A percentile compares a stretch with the other conserved stretches of the same genome.
These are phyloP conservation scores for Ctena decussata DNA, from an alignment of 2,888 invertebrate species.

Conservation along the genomic window DNA sequence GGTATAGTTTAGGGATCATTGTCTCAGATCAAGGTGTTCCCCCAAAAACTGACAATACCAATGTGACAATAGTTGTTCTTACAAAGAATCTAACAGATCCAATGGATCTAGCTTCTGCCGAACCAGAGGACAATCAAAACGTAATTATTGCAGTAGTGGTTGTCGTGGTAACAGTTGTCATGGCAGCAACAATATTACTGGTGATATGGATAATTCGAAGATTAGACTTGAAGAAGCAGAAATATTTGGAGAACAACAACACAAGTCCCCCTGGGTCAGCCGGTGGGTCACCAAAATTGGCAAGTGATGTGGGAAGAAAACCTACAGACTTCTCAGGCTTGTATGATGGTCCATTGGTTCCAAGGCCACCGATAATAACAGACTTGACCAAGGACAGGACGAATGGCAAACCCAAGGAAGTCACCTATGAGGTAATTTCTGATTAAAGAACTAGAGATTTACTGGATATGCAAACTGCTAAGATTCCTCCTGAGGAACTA, in stretches of 20 bases:
- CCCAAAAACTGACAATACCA: constrained; percentile 57
- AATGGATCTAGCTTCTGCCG: constrained; percentile 12
- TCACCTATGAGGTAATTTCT: constrained; percentile 53
- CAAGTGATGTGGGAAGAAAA: constrained; percentile 32
- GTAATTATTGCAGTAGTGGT: constrained; percentile 78
- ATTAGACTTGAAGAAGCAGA: constrained; percentile 69
- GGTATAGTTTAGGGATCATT: constrained; percentile 69
- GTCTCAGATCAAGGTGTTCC: constrained; percentile 75
- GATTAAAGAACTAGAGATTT: no score
- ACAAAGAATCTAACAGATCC: constrained; percentile 65
- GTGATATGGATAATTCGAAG: constrained; percentile 76
- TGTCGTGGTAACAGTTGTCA: constrained; percentile 74
- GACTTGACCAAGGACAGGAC: constrained; percentile 29
- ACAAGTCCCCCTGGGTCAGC: not conserved
- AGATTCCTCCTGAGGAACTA: no score
- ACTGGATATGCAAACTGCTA: no score
- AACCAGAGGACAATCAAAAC: constrained; percentile 65
- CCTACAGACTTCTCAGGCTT: constrained; percentile 35
- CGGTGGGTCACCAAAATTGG: not conserved
- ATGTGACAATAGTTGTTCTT: constrained; percentile 67
- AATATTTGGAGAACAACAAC: constrained; percentile 54
- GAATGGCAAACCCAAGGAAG: constrained; percentile 48
- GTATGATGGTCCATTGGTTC: constrained; percentile 38
- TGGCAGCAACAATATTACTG: constrained; percentile 76
- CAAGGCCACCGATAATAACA: constrained; percentile 36